phyloP scores from a whole-genome alignment of 2,888 invertebrate genomes.

The Dromius quadrimaculatus region DNA sequence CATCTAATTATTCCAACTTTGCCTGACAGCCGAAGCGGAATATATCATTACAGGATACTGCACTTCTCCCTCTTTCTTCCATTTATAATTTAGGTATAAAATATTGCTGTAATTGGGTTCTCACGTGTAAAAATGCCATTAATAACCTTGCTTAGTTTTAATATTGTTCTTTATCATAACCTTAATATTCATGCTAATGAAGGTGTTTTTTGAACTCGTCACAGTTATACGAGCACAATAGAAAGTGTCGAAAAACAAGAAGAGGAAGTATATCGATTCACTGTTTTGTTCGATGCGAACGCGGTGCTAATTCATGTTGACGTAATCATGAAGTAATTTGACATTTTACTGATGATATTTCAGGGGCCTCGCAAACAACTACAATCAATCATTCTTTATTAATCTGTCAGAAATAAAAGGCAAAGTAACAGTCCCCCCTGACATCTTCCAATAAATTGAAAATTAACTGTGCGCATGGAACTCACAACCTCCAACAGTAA shows the following conservation, averaged over 20 bases:
- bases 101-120: conserved; percentile 34
- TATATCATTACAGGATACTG: not conserved
- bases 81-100: too few relatives aligned
- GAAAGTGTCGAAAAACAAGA: too few relatives aligned
- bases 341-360: conserved; percentile 48
- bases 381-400: conserved; percentile 54
- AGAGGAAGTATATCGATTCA: conserved; percentile 18
- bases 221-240: too few relatives aligned
- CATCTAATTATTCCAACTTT: conserved; percentile 20
- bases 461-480: conserved; percentile 17
- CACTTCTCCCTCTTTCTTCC: too few relatives aligned
- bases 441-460: conserved; percentile 43
- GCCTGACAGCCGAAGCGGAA: not conserved
- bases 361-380: conserved; percentile 32
- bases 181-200: conserved; percentile 43
- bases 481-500: too few relatives aligned
- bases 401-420: conserved; percentile 54
- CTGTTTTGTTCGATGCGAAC: conserved; percentile 2
- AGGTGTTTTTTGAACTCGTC: conserved; percentile 19
- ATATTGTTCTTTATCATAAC: conserved; percentile 38
- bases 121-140: conserved; percentile 40
- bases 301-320: conserved; percentile 43
- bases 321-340: conserved; percentile 51
- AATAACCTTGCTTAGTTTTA: conserved; percentile 41
- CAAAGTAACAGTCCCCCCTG: conserved; percentile 49